Evolutionary conservation across 2,888 invertebrate genomes (phyloP).

Genomic region (Zelleria hepariella): DNA sequence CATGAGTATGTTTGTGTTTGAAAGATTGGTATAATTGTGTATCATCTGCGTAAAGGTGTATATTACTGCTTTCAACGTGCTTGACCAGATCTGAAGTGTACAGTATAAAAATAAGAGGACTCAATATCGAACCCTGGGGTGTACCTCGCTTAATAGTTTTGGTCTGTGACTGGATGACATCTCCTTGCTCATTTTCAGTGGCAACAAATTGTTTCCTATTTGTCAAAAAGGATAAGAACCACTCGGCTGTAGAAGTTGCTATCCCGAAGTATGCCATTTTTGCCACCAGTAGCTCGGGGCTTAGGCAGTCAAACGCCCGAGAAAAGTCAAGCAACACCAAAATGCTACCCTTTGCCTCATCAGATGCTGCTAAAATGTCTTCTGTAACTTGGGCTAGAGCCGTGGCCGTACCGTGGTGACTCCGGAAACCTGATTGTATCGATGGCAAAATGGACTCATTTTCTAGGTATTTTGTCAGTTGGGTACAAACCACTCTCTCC

Average conservation of each 20-base stretch:
- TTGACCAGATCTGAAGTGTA: neutral
- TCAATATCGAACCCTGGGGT: neutral
- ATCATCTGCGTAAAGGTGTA: neutral
- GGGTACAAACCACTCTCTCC: constrained; percentile 6
- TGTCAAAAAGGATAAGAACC: constrained; percentile 1
- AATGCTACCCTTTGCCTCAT: constrained; percentile 12
- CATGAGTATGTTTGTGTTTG: neutral
- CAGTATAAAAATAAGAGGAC: neutral
- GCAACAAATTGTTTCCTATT: neutral
- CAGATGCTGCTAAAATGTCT: constrained; percentile 13
- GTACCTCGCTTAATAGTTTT: neutral
- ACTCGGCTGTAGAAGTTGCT: neutral
- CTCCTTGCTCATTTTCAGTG: neutral
- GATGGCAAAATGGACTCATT: neutral
- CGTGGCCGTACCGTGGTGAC: constrained; percentile 13
- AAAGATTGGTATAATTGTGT: neutral
- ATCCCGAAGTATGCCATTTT: constrained; percentile 12
- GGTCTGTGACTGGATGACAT: neutral
- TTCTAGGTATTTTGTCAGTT: neutral
- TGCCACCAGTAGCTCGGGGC: constrained; percentile 11
- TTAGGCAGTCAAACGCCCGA: constrained; percentile 19
- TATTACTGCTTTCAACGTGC: neutral
- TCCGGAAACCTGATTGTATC: neutral
- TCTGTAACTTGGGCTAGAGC: constrained; percentile 15
- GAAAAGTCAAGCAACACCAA: constrained; percentile 18